These are phyloP conservation scores for Craniophora ligustri DNA, from an alignment of 2,888 invertebrate species.

Conservation along the genomic window DNA sequence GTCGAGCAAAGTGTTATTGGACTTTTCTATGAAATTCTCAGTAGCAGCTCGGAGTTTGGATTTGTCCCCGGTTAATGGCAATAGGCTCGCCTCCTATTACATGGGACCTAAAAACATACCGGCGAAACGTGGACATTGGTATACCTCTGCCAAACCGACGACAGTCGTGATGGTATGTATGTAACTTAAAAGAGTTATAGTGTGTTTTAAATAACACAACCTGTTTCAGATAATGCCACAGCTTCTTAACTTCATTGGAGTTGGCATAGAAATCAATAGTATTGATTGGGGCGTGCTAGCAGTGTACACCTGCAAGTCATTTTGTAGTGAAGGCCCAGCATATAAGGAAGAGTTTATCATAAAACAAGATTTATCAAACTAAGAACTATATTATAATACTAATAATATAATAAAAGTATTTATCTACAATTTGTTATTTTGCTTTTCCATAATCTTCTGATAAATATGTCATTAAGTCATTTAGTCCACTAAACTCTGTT, in stretches of 20 bases:
- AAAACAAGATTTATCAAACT: conserved; percentile 93
- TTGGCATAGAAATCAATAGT: conserved; percentile 88
- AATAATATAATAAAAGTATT: conserved; percentile 27
- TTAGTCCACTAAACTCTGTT: conserved; percentile 95
- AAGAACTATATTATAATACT: conserved; percentile 39
- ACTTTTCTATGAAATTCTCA: no score
- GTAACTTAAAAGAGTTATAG: no score
- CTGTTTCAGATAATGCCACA: conserved; percentile 94
- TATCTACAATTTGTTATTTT: conserved; percentile 47
- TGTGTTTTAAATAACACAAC: neutral
- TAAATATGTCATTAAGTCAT: conserved; percentile 94
- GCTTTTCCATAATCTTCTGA: conserved; percentile 87
- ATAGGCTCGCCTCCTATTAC: no score
- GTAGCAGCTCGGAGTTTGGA: no score
- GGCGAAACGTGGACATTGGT: no score
- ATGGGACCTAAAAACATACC: no score
- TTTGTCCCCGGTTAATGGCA: no score
- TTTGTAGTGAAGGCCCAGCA: conserved; percentile 90
- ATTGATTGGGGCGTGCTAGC: conserved; percentile 97
- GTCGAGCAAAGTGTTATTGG: no score
- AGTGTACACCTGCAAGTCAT: conserved; percentile 95
- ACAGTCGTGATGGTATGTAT: no score
- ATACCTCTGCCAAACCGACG: no score
- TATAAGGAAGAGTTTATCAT: conserved; percentile 94
- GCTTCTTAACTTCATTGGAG: conserved; percentile 91